Evolutionary conservation across 2,113 vertebrate species (phyloP).

Genomic region (Oncorhynchus nerka): DNA sequence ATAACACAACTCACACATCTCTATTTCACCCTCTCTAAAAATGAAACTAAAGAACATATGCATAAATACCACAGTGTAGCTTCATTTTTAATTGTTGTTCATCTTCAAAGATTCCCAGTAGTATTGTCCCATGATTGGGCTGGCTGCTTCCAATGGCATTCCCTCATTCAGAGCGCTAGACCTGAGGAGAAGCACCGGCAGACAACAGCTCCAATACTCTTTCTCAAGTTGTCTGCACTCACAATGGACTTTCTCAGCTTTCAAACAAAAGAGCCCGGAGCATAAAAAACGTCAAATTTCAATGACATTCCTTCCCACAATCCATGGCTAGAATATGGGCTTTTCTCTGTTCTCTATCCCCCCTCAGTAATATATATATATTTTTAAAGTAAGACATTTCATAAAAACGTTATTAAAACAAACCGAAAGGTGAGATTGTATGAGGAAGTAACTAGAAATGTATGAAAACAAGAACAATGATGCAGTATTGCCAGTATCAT

Average conservation of each 20-base stretch:
- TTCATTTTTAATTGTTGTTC: slow-evolving; percentile 68
- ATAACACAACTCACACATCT: slow-evolving; percentile 23
- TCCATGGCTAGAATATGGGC: slow-evolving; percentile 59
- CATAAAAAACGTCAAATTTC: slow-evolving; percentile 70
- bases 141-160: slow-evolving; percentile 70
- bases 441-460: too few species aligned
- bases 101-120: slow-evolving; percentile 68
- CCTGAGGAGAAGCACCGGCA: slow-evolving; percentile 63
- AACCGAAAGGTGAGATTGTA: too few species aligned
- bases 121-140: slow-evolving; percentile 67
- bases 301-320: slow-evolving; percentile 77
- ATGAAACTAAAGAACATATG: slow-evolving; percentile 62
- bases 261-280: slow-evolving; percentile 69
- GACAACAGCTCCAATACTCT: slow-evolving; percentile 70
- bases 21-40: slow-evolving; percentile 19
- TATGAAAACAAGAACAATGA: too few species aligned
- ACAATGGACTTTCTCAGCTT: slow-evolving; percentile 75
- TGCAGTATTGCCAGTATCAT: too few species aligned
- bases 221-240: slow-evolving; percentile 73
- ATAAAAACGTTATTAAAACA: not conserved
- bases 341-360: slow-evolving; percentile 29
- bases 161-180: slow-evolving; percentile 61
- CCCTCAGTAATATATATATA: slow-evolving; percentile 25
- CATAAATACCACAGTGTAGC: slow-evolving; percentile 70
- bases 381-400: slow-evolving; percentile 38